Base-by-base conservation (phyloP, 2,113 vertebrate species). In the Sylvietta virens region DNA sequence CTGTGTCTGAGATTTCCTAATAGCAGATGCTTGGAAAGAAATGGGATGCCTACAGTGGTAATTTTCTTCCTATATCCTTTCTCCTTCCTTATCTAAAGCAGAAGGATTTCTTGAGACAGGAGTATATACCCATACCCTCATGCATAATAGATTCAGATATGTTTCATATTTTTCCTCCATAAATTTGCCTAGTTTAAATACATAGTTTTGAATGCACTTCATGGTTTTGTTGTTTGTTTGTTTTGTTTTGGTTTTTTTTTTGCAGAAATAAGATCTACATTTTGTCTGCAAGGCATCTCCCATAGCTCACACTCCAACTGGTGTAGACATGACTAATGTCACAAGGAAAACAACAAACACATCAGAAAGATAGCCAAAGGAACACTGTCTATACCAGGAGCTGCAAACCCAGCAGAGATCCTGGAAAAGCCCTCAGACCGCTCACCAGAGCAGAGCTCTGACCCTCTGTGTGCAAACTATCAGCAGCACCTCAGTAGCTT, bases 1-100 rank as follows among this genome's bases (percentile, higher is more conserved):
- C 72, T 64, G 64, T 74, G 82, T 77, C 39, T 70, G 44, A 88
- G 39, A 92, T 78, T 95, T 92, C 88, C 86, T 92, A 60, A 51
- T 1, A 71, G 67, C 54, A 83, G 47, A 90, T 47, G 16, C 64
- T 74, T 70, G 60, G 56, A 48, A 80, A 81, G 26, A 69, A 87
- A 58, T 3, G 4, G 16, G 62, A 70, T 0, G 0, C 17, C 4
- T 58, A 50, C 24, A 54, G 39, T 28, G 15, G 15, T 13, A 4
- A 28, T 61, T 85, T 82, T 87, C 44, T 73, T 77, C 39, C 54
- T 51, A 22, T 23, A 56, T 22, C 20, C 24, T 56, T 58, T 86
- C 56, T 58, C 21, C 33, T 88, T 93, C 44, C 21, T 66, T 58
- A 33, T 5, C 11, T 51, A 45, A 24, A 64, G 11, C n/a, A 70